A percentile compares a stretch with the other conserved stretches of the same genome.
Conservation (phyloP, 2,888 invertebrate genomes). For the Acronicta aceris region DNA sequence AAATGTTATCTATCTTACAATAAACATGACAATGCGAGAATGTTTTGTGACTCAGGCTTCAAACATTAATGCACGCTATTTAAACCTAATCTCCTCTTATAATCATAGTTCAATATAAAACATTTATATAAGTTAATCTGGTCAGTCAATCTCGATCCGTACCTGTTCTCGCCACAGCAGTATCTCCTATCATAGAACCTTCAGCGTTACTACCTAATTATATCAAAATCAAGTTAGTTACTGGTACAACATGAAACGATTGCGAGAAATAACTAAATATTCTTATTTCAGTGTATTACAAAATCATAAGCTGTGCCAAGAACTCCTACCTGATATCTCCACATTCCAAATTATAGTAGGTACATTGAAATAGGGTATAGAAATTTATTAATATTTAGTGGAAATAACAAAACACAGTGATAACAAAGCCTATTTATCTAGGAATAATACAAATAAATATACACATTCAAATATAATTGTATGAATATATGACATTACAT, state of each 20-base stretch:
- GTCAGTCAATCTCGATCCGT: conserved; percentile 82
- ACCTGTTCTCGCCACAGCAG: conserved; percentile 79
- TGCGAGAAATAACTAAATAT: conserved; percentile 28
- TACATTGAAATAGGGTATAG: conserved; percentile 56
- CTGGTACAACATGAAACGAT: conserved; percentile 18
- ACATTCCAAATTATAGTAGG: conserved; percentile 68
- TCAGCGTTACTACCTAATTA: conserved; percentile 24
- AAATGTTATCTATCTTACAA: conserved; percentile 48
- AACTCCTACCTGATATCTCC: conserved; percentile 65
- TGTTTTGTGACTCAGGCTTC: conserved; percentile 72
- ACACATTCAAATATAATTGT: conserved; percentile 47
- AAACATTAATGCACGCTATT: conserved; percentile 77
- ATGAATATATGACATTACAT: conserved; percentile 41
- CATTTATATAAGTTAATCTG: conserved; percentile 79
- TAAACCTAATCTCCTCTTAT: conserved; percentile 73
- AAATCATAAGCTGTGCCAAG: conserved; percentile 70
- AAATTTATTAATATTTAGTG: conserved; percentile 51
- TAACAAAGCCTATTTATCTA: conserved; percentile 57
- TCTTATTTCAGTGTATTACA: conserved; percentile 29
- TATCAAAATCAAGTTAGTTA: conserved; percentile 43
- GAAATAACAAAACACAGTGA: conserved; percentile 59
- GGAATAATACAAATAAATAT: conserved; percentile 57
- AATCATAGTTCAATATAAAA: conserved; percentile 77
- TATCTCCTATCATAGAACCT: conserved; percentile 47
- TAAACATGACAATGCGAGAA: conserved; percentile 65